Evolutionary conservation across 2,888 invertebrate species (phyloP).

Genomic region (Ectemnius cavifrons): DNA sequence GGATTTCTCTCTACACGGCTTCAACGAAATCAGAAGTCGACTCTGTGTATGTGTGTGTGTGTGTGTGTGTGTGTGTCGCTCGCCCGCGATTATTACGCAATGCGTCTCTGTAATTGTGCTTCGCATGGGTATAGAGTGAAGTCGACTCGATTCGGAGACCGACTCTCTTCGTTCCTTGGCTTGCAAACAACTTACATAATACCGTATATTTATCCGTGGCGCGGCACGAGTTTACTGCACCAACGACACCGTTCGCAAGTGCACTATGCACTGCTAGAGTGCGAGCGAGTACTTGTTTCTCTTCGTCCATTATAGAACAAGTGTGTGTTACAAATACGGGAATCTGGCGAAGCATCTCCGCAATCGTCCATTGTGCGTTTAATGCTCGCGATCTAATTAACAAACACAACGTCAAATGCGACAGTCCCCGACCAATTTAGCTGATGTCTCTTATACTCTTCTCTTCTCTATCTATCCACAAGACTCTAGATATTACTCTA

Average conservation of each 20-base stretch:
- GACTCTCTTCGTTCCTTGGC: conserved; percentile 43
- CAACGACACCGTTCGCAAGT: conserved; percentile 45
- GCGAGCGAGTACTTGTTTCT: conserved; percentile 20
- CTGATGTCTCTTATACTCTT: no score
- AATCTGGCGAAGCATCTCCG: background rate
- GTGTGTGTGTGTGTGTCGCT: conserved; percentile 3
- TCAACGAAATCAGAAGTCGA: conserved; percentile 13
- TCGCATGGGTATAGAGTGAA: background rate
- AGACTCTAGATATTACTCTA: no score
- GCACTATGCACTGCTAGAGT: conserved; percentile 6
- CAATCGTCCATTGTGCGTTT: conserved; percentile 32
- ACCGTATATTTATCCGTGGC: conserved; percentile 64
- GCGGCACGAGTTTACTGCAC: conserved; percentile 56
- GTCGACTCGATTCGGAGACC: conserved; percentile 38
- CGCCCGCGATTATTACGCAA: conserved; percentile 44
- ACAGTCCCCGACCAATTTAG: no score
- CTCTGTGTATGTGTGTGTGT: background rate
- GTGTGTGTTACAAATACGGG: no score
- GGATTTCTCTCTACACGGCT: background rate
- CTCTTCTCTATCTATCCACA: no score
- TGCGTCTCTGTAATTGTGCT: background rate
- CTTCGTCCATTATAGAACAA: background rate
- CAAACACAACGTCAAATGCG: no score
- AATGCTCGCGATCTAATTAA: conserved; percentile 5
- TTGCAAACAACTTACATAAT: conserved; percentile 71